Evolutionary conservation across 2,113 vertebrate genomes (phyloP).

Genomic region (Struthio camelus): DNA sequence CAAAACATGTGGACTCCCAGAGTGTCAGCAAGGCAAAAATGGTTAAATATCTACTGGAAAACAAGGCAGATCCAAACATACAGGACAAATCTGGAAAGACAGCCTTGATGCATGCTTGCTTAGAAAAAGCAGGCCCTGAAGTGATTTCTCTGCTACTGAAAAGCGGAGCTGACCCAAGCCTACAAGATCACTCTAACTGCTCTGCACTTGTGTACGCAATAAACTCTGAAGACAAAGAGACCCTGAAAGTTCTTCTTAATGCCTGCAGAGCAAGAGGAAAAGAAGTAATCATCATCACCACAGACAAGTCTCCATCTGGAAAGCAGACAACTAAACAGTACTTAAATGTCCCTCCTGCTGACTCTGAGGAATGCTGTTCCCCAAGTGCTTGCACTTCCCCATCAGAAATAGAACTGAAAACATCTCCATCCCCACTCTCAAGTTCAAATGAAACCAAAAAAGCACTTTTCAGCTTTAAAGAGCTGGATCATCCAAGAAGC

Average conservation of each 20-base stretch:
- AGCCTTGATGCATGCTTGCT: conserved; percentile 89
- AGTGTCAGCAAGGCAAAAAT: conserved; percentile 88
- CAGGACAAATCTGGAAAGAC: conserved; percentile 93
- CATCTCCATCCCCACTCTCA: conserved; percentile 53
- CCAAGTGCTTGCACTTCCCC: conserved; percentile 70
- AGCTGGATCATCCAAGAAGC: conserved; percentile 39
- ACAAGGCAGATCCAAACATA: conserved; percentile 91
- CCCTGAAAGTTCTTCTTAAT: conserved; percentile 83
- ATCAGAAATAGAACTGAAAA: conserved; percentile 76
- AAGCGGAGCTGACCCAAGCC: conserved; percentile 85
- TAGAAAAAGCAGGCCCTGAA: conserved; percentile 82
- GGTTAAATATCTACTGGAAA: conserved; percentile 91
- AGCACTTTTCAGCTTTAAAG: conserved; percentile 69
- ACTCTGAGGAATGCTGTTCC: conserved; percentile 68
- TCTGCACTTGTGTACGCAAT: conserved; percentile 89
- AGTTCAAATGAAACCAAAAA: conserved; percentile 64
- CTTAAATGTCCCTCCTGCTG: conserved; percentile 83
- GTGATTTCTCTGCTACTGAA: conserved; percentile 84
- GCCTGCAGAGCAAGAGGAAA: conserved; percentile 88
- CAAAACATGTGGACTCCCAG: conserved; percentile 82
- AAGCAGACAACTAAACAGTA: conserved; percentile 86
- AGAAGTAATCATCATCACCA: conserved; percentile 94
- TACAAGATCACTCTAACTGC: conserved; percentile 86
- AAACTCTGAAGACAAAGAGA: conserved; percentile 84
- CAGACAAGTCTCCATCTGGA: conserved; percentile 80